A percentile compares a stretch with the other conserved stretches of the same genome.
Evolutionary conservation across 2,797 vertebrate genomes (phyloP).

Genomic region (Typhlichthys subterraneus): DNA sequence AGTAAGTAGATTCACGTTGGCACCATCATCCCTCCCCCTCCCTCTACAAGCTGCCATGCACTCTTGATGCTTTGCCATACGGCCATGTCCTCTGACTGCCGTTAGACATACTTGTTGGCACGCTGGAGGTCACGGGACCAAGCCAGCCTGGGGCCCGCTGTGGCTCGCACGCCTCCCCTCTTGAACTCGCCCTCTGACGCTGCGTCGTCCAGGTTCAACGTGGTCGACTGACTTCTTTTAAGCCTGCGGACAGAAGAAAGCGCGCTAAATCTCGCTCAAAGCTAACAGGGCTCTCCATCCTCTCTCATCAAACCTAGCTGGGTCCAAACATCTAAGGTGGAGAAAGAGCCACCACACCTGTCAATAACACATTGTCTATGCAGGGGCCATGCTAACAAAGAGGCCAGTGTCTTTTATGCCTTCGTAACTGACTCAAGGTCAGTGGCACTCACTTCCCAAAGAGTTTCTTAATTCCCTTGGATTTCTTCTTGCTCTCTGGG

Average conservation of each 20-base stretch:
- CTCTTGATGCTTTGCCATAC: conserved; percentile 1
- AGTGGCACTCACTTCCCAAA: conserved; percentile 88
- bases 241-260: conserved; percentile 72
- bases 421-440: neutral
- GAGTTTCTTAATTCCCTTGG: conserved; percentile 92
- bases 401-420: neutral
- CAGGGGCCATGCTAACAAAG: no score
- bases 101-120: conserved; percentile 79
- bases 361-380: no score
- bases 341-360: no score
- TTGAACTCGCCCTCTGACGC: conserved; percentile 90
- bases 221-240: conserved; percentile 94
- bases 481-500: conserved; percentile 90
- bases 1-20: no score
- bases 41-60: conserved; percentile 9
- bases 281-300: no score
- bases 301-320: no score
- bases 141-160: conserved; percentile 91
- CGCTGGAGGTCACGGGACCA: conserved; percentile 96
- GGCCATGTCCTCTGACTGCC: conserved; percentile 13
- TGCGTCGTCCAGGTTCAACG: conserved; percentile 93
- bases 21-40: conserved; percentile 6
- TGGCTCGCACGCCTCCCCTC: conserved; percentile 93
- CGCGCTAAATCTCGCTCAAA: no score
- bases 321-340: no score